Conservation (phyloP, 1,140 invertebrate genomes). For the Meloidogyne hapla region DNA sequence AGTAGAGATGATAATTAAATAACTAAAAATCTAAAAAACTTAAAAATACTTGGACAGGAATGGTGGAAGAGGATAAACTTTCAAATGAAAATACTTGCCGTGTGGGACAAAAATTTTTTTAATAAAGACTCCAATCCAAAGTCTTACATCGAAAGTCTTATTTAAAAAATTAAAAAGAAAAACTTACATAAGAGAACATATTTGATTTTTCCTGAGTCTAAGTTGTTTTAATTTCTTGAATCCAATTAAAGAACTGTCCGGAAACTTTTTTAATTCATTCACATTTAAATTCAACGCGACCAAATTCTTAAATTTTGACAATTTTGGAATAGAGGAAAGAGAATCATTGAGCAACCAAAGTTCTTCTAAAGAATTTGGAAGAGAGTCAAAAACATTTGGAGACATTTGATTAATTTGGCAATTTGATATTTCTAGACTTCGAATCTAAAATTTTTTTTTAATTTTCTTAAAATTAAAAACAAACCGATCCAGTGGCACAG, state of each 20-base stretch:
- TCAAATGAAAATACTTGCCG: too few species aligned
- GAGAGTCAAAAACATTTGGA: conserved; percentile 31
- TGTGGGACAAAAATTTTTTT: too few species aligned
- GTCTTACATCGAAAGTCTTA: too few species aligned
- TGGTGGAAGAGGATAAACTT: too few species aligned
- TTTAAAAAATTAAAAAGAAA: neutral
- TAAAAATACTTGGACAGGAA: too few species aligned
- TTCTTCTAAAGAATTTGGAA: conserved; percentile 42
- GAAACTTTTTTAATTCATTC: conserved; percentile 51
- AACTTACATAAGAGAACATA: conserved; percentile 54
- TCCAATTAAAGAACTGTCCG: conserved; percentile 46
- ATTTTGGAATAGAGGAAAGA: conserved; percentile 32
- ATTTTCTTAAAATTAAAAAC: neutral
- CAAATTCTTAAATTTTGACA: conserved; percentile 39
- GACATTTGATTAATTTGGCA: conserved; percentile 36
- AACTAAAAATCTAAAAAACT: too few species aligned
- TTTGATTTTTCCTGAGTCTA: conserved; percentile 51
- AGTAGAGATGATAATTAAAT: too few species aligned
- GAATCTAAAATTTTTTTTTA: conserved; percentile 22
- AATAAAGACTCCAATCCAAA: too few species aligned
- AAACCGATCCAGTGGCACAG: conserved; percentile 13
- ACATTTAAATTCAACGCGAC: conserved; percentile 45
- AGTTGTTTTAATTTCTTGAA: conserved; percentile 46
- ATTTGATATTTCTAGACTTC: conserved; percentile 36
- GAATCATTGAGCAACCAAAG: conserved; percentile 44